These are phyloP conservation scores for Atta colombica DNA, from an alignment of 1,140 invertebrate species.

Conservation along the genomic window DNA sequence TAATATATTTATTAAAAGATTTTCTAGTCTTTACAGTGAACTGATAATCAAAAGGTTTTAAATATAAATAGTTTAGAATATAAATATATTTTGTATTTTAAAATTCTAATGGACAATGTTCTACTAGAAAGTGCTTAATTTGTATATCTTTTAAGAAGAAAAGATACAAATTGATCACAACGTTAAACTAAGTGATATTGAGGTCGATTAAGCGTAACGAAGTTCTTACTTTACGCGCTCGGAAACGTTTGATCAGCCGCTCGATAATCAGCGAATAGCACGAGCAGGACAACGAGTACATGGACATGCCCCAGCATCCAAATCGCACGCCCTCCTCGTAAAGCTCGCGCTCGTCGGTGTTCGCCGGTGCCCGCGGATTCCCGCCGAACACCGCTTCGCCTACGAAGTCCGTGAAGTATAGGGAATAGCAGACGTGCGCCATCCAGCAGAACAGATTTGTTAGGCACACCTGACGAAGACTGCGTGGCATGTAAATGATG, in stretches of 20 bases:
- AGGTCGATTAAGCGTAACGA: not conserved
- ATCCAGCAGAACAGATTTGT: constrained; percentile 99
- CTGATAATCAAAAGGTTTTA: no score
- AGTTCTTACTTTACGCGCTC: constrained; percentile 38
- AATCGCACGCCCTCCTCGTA: constrained; percentile 97
- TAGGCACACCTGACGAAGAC: constrained; percentile 94
- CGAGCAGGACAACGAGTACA: constrained; percentile 98
- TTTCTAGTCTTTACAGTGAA: no score
- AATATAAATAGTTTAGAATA: no score
- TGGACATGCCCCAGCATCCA: constrained; percentile 98
- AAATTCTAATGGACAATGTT: no score
- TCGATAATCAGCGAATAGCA: constrained; percentile 97
- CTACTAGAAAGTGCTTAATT: no score
- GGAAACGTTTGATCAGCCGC: constrained; percentile 92
- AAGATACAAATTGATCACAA: not conserved
- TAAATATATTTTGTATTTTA: no score
- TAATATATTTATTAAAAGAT: no score
- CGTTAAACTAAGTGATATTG: not conserved
- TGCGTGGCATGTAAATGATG: constrained; percentile 95
- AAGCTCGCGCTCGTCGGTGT: constrained; percentile 88
- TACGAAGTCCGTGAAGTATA: constrained; percentile 99
- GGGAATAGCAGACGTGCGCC: constrained; percentile 98
- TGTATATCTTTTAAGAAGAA: not conserved
- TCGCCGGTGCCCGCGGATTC: constrained; percentile 93
- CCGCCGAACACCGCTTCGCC: constrained; percentile 98